Evolutionary conservation across 2,113 vertebrate species (phyloP), one percentile per base, ranked within the genome.

Genomic region (Callocephalon fimbriatum): DNA sequence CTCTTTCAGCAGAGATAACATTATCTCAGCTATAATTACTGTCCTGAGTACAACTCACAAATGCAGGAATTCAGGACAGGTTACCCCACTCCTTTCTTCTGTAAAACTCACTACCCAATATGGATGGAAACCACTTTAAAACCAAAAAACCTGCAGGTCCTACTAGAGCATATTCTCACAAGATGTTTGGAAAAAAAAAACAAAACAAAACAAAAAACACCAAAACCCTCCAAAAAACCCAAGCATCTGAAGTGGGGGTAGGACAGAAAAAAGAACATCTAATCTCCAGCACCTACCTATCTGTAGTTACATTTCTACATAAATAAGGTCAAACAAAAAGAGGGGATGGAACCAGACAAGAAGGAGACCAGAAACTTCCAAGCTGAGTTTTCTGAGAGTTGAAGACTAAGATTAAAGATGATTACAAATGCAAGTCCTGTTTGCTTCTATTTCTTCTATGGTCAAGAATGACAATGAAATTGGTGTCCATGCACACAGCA

Each of bases 71-170:
- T 62, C 3, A 73, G 31, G 12, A 89, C 31, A 71, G 42, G 50
- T 45, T 66, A 70, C 14, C 8, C 53, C 0, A 1, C 9, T 58
- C n/a, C 15, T 74, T 77, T 31, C n/a, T 74, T 29, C 59, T 26
- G 8, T 50, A 93, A 66, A 73, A 44, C 31, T 63, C 1, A 27
- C 75, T 81, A 50, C 35, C 12, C 10, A 17, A 26, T 31, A 84
- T 2, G 9, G n/a, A 90, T 12, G 7, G 38, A 86, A 91, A 81
- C 9, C 7, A 71, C 26, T 71, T 87, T 2, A 71, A 74, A 58
- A 13, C 3, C 5, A 21, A 79, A 67, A 73, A 6, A 0, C 15
- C 25, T 0, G 2, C 22, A 85, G 18, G 31, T 48, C 7, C 47
- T 50, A 87, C 18, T 38, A 87, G 40, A 66, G 4, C 11, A 66